Conservation (phyloP, 2,888 invertebrate species). For the Allacma fusca region DNA sequence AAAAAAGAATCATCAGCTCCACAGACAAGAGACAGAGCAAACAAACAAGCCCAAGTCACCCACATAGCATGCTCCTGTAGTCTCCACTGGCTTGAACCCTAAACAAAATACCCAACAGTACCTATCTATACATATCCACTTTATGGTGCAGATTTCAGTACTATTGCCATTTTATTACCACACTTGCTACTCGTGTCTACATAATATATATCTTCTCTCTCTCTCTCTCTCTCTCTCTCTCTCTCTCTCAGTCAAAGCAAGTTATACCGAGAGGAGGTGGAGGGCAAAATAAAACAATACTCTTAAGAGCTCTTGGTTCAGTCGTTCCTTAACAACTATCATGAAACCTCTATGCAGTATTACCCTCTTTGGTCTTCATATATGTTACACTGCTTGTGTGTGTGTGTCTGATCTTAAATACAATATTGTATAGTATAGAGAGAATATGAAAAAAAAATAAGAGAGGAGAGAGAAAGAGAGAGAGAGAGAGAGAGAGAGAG, state of each 20-base stretch:
- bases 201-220: no score
- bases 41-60: slow-evolving; percentile 2
- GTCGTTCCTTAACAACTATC: neutral
- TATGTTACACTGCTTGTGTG: no score
- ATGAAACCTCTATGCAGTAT: neutral
- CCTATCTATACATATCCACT: neutral
- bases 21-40: neutral
- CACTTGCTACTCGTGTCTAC: neutral
- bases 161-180: neutral
- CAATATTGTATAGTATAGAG: neutral
- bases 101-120: neutral
- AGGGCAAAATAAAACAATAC: neutral
- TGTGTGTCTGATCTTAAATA: neutral
- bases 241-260: neutral
- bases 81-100: neutral
- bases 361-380: neutral
- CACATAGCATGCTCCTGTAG: neutral
- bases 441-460: neutral
- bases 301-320: neutral
- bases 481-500: neutral
- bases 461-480: neutral
- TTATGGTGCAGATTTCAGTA: slow-evolving; percentile 1
- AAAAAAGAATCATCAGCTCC: neutral
- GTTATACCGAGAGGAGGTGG: neutral
- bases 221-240: no score